These are phyloP conservation scores for Drosophila rubida DNA, from an alignment of 2,888 invertebrate species.

Conservation along the genomic window DNA sequence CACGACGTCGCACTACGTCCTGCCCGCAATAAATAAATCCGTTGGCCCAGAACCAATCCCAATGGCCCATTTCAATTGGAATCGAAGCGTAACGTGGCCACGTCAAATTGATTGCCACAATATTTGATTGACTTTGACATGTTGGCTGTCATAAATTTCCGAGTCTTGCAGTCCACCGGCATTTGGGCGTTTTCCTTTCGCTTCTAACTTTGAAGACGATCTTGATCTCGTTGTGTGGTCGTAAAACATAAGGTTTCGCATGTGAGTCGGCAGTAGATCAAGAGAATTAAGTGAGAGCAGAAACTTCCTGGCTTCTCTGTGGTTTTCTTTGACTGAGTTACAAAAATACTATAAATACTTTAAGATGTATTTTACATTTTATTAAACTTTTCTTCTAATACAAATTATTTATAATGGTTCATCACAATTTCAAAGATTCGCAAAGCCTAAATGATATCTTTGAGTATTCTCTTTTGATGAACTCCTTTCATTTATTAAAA, in stretches of 20 bases:
- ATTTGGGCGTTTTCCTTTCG: constrained; percentile 3
- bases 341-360: no score
- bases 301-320: background rate
- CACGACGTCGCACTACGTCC: constrained; percentile 54
- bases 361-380: no score
- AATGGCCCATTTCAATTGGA: constrained; percentile 12
- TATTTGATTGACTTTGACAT: constrained; percentile 84
- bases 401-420: no score
- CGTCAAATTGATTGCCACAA: constrained; percentile 81
- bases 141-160: constrained; percentile 82
- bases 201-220: constrained; percentile 29
- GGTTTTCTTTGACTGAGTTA: no score
- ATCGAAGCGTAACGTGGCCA: constrained; percentile 62
- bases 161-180: constrained; percentile 9
- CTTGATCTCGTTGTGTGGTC: constrained; percentile 40
- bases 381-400: no score
- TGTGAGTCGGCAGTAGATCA: constrained; percentile 17
- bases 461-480: background rate
- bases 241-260: constrained; percentile 45
- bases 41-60: constrained; percentile 22
- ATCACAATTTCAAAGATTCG: no score
- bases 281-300: background rate
- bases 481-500: background rate
- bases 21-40: constrained; percentile 75
- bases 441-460: background rate